Percentiles rank a stretch among this genome's conserved stretches.
phyloP scores from a whole-genome alignment of 35 echinoderm and acorn worm species.

The Acanthaster planci region DNA sequence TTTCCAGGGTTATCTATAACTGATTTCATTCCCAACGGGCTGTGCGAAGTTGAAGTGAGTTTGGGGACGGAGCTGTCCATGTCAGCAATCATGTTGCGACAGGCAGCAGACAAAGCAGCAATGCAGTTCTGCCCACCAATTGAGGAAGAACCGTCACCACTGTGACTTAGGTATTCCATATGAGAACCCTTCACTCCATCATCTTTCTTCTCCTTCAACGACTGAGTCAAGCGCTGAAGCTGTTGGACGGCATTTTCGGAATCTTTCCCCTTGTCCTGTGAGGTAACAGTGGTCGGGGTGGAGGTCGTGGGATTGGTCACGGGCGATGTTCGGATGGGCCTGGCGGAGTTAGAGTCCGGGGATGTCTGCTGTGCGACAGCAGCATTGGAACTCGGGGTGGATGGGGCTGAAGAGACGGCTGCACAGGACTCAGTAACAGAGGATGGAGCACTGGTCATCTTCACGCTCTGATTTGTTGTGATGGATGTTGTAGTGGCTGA shows the following conservation, averaged over 20 bases:
- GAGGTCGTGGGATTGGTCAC: neutral
- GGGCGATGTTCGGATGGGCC: neutral
- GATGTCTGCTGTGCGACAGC: neutral
- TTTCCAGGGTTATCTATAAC: neutral
- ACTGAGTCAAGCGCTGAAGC: constrained; percentile 51
- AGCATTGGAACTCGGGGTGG: constrained; percentile 5
- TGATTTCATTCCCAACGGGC: constrained; percentile 47
- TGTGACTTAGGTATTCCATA: constrained; percentile 75
- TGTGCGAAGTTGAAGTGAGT: constrained; percentile 51
- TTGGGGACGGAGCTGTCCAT: constrained; percentile 89
- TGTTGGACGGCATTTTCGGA: constrained; percentile 51
- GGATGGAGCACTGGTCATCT: neutral
- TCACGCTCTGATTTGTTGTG: constrained; percentile 28
- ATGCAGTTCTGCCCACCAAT: constrained; percentile 92
- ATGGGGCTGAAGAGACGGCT: neutral
- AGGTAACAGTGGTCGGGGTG: neutral
- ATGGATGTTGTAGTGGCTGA: constrained; percentile 32
- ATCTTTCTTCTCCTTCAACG: constrained; percentile 42
- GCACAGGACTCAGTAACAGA: neutral
- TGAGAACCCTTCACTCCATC: constrained; percentile 54
- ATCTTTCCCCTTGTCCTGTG: constrained; percentile 12
- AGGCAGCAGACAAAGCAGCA: constrained; percentile 93
- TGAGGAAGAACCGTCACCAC: constrained; percentile 40
- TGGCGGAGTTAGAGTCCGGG: neutral
- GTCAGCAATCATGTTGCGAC: constrained; percentile 98